Evolutionary conservation across 35 echinoderm and acorn worm genomes (phyloP).

Genomic region (Lytechinus variegatus): DNA sequence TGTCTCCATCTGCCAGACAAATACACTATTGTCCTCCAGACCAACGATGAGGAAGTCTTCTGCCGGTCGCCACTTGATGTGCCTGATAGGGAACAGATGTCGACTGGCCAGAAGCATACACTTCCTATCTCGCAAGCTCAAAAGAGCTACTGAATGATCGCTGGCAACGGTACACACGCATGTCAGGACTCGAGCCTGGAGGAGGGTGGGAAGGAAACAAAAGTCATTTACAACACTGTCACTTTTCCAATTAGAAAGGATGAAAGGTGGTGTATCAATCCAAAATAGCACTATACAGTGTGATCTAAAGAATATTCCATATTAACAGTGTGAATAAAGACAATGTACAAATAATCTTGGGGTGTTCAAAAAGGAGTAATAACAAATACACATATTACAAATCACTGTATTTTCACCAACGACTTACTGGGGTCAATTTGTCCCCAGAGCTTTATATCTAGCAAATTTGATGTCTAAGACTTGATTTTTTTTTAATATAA

Average conservation of each 20-base stretch:
- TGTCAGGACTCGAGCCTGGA: conserved; percentile 82
- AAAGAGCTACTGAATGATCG: conserved; percentile 95
- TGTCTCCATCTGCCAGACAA: conserved; percentile 99
- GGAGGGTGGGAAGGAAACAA: neutral
- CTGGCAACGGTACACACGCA: conserved; percentile 94
- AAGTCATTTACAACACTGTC: neutral
- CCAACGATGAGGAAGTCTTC: conserved; percentile 96
- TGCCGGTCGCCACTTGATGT: conserved; percentile 93
- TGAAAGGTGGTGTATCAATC: no score
- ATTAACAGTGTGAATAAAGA: no score
- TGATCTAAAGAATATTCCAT: no score
- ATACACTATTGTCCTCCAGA: conserved; percentile 90
- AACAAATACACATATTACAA: no score
- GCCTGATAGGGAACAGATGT: conserved; percentile 91
- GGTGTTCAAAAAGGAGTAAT: no score
- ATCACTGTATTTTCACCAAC: no score
- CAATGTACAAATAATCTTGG: no score
- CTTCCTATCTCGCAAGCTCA: conserved; percentile 93
- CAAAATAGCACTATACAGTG: no score
- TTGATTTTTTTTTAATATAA: no score
- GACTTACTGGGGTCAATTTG: no score
- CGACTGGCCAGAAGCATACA: conserved; percentile 95
- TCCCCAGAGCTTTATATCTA: no score
- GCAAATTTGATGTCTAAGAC: no score
- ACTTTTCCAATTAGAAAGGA: neutral